These are phyloP conservation scores for Misgurnus mizolepis DNA, from an alignment of 2,113 vertebrate species.

Conservation along the genomic window DNA sequence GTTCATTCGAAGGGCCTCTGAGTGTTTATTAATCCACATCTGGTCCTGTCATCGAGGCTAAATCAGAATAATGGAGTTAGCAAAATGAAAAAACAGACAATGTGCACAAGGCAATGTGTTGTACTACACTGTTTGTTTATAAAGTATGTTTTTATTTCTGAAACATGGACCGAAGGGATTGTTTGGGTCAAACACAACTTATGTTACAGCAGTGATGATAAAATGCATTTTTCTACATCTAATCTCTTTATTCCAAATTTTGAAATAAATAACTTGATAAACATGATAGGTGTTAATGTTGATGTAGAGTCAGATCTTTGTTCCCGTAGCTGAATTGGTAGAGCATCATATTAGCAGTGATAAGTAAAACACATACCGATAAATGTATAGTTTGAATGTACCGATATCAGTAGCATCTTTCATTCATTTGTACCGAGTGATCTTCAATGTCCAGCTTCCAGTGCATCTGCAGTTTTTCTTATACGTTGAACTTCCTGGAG, in stretches of 20 bases:
- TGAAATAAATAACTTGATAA: no score
- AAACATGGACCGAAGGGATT: not conserved
- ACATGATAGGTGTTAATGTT: no score
- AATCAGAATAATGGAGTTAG: slow-evolving; percentile 33
- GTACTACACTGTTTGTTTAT: not conserved
- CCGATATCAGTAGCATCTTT: no score
- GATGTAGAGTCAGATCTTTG: no score
- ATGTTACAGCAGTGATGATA: not conserved
- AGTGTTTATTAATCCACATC: slow-evolving; percentile 69
- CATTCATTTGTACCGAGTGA: not conserved
- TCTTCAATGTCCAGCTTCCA: slow-evolving; percentile 16
- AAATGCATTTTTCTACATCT: no score
- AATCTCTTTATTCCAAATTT: no score
- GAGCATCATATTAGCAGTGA: no score
- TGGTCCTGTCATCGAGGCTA: slow-evolving; percentile 63
- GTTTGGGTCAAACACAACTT: not conserved
- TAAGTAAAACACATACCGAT: no score
- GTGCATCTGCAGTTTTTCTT: slow-evolving; percentile 11
- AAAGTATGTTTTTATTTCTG: not conserved
- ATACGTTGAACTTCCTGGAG: slow-evolving; percentile 27
- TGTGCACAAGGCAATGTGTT: slow-evolving; percentile 3
- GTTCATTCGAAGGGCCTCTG: slow-evolving; percentile 61
- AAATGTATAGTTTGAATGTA: no score
- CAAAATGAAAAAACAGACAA: slow-evolving; percentile 26
- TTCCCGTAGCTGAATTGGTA: no score